Evolutionary conservation across 2,888 invertebrate genomes (phyloP).

Genomic region (Melanchra persicariae): DNA sequence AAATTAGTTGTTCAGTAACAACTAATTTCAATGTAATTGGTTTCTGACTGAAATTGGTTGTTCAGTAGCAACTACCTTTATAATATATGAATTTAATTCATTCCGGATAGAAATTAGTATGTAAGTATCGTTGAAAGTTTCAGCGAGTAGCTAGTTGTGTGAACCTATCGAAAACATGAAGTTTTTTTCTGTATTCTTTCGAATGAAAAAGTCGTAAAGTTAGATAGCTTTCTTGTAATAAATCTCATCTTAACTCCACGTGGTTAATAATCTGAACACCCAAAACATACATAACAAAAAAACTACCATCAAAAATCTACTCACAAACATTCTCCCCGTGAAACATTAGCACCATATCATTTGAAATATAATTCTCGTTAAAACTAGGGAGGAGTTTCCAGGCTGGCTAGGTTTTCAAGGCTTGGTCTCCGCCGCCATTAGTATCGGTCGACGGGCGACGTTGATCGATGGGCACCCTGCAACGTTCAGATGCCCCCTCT

Average conservation of each 20-base stretch:
- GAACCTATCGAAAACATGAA: not conserved
- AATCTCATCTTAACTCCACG: not conserved
- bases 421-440: constrained; percentile 79
- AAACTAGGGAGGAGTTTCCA: constrained; percentile 57
- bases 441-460: constrained; percentile 80
- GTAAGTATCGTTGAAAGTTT: not conserved
- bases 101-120: not conserved
- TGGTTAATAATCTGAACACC: not conserved
- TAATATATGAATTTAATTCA: not conserved
- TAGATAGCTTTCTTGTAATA: not conserved
- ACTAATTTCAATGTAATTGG: not conserved
- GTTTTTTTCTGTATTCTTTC: too few species aligned
- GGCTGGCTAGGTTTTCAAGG: constrained; percentile 67
- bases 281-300: not conserved
- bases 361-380: constrained; percentile 64
- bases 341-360: constrained; percentile 55
- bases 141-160: not conserved
- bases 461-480: constrained; percentile 81
- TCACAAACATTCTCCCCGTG: constrained; percentile 19
- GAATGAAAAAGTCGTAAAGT: too few species aligned
- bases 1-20: not conserved
- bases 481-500: constrained; percentile 71
- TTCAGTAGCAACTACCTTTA: not conserved
- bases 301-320: constrained; percentile 4
- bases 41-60: not conserved